Conservation (phyloP, 2,113 vertebrate genomes). For the Lynx canadensis region DNA sequence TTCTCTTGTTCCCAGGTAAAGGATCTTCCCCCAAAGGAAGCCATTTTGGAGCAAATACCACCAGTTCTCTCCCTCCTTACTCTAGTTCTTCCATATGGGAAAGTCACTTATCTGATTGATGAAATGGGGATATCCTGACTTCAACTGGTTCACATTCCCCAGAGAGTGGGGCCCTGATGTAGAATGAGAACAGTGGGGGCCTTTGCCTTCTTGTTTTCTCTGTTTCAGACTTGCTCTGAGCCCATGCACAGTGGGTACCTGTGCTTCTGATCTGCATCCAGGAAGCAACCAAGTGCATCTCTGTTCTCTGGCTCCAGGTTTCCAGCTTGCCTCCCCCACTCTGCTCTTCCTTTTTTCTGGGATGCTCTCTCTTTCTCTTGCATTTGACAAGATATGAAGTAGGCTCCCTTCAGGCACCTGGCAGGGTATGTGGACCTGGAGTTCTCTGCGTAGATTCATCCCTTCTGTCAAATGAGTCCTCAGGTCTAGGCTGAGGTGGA, state of each 20-base stretch:
- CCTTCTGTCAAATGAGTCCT: background rate
- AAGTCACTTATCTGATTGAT: background rate
- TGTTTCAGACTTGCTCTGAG: background rate
- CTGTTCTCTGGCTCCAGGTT: background rate
- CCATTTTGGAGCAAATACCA: background rate
- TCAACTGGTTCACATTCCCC: background rate
- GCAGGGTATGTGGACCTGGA: background rate
- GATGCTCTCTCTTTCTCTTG: background rate
- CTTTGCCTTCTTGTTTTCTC: background rate
- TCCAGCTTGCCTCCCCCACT: background rate
- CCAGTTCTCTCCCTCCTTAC: background rate
- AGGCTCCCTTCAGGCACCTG: background rate
- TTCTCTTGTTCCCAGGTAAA: background rate
- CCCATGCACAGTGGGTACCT: background rate
- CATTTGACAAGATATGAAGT: background rate
- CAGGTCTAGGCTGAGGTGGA: background rate
- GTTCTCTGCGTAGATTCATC: background rate
- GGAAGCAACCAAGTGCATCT: background rate
- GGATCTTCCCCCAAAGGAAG: background rate
- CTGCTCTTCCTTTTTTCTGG: background rate
- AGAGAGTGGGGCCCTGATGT: background rate
- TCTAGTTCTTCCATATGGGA: background rate
- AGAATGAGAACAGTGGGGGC: background rate
- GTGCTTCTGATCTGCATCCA: background rate
- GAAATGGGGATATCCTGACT: background rate